Evolutionary conservation across 2,888 invertebrate species (phyloP), one percentile per base, ranked within the genome.

Genomic region (Beris morrisii): DNA sequence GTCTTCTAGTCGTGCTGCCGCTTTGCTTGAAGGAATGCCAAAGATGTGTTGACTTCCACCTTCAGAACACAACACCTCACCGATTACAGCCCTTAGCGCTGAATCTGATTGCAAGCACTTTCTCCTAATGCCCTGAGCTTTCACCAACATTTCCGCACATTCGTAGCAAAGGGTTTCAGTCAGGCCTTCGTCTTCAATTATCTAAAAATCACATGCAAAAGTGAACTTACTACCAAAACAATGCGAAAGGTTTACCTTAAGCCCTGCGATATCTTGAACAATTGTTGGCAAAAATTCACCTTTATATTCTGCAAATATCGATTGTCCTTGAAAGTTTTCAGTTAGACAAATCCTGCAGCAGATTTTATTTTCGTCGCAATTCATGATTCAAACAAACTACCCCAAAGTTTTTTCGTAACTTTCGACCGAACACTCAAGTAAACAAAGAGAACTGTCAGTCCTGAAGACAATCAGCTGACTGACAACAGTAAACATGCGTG

Each of bases 261-360:
- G 38, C 28, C 65, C 65, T 50, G 65, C 43, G 32, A 67, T 54
- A 30, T 45, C 46, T 11, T 28, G 48, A 28, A 67, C 44, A 43
- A 65, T 61, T 28, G 59, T 63, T 11, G 67, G 54, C 43, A 69
- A 63, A 43, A 13, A 65, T 57, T 58, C 56, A 12, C 50, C 54
- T 30, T 58, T 63, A 46, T 63, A 69, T 28, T 22, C 9, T 11
- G 61, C 32, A 63, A 67, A 69, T 58, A 69, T 63, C 12, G 69
- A 64, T 38, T 50, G 64, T 30, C 67, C 67, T 9, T 31, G 38
- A 32, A 22, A 48, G 53, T 67, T 56, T 22, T 50, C 56, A 13
- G 30, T 32, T 15, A 67, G 45, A 22, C 67, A 67, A 15, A 67
- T 64, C 12, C 67, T 52, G 53, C 67, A 67, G 31, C 50, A 67